Percentiles rank a stretch among this genome's conserved stretches.
Evolutionary conservation across 1,140 invertebrate genomes (phyloP).

Genomic region (Protaetia brevitarsis): DNA sequence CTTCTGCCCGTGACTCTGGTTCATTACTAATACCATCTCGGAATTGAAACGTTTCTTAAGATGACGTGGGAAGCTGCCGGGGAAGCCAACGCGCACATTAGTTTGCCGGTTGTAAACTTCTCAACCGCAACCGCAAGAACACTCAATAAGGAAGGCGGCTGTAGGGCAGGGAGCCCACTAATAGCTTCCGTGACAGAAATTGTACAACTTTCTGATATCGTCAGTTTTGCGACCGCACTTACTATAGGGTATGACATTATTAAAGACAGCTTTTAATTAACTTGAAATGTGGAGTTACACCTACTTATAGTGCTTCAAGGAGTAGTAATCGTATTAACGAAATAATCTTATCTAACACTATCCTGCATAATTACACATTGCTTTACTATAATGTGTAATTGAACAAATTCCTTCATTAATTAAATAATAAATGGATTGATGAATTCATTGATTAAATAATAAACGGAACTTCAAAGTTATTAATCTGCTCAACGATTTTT

Average conservation of each 20-base stretch:
- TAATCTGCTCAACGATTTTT: too few relatives aligned
- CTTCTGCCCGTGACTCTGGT: neutral
- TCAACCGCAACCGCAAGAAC: slow-evolving; percentile 11
- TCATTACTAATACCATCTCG: neutral
- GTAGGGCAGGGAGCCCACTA: neutral
- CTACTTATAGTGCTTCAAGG: too few relatives aligned
- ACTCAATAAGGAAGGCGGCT: slow-evolving; percentile 11
- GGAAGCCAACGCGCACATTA: neutral
- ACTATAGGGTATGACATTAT: neutral
- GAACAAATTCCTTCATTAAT: too few relatives aligned
- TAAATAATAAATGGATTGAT: too few relatives aligned
- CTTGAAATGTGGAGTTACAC: neutral
- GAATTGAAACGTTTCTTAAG: slow-evolving; percentile 6
- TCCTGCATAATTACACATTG: too few relatives aligned
- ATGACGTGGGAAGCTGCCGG: neutral
- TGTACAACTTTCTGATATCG: slow-evolving; percentile 18
- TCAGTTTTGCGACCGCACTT: neutral
- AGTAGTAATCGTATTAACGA: too few relatives aligned
- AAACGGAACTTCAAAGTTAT: too few relatives aligned
- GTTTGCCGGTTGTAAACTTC: neutral
- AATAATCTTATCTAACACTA: too few relatives aligned
- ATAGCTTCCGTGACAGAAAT: slow-evolving; percentile 18
- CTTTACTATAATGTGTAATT: too few relatives aligned
- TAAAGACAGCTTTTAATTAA: neutral
- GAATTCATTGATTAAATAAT: too few relatives aligned